Conservation (phyloP, 2,888 invertebrate species). For the Hypercompe scribonia region DNA sequence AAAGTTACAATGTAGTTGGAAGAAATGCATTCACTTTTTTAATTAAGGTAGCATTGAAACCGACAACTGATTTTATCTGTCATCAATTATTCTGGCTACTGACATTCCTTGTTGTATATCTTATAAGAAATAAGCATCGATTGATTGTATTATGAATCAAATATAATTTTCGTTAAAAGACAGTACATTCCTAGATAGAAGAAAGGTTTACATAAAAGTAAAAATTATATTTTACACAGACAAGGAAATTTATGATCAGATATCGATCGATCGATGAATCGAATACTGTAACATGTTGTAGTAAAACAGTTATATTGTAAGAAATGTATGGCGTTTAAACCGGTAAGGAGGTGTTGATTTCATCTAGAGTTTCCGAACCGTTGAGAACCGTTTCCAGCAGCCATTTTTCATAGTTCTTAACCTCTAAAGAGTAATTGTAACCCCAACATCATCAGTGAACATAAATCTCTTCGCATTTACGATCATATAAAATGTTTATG, state of each 20-base stretch:
- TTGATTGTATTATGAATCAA: background rate
- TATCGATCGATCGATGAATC: background rate
- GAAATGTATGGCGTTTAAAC: background rate
- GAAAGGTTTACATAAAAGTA: background rate
- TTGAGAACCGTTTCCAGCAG: background rate
- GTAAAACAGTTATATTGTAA: background rate
- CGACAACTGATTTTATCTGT: constrained; percentile 42
- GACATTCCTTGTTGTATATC: background rate
- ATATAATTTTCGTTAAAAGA: background rate
- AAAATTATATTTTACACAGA: background rate
- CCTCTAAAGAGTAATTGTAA: constrained; percentile 2
- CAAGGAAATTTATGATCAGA: background rate
- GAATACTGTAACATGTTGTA: background rate
- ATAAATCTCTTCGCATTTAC: constrained; percentile 32
- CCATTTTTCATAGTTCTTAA: background rate
- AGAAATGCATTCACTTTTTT: constrained; percentile 41
- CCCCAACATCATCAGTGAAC: constrained; percentile 18
- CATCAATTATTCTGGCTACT: constrained; percentile 34
- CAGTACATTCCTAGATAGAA: background rate
- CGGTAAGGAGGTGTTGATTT: background rate
- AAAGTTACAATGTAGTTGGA: constrained; percentile 36
- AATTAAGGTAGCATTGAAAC: constrained; percentile 21
- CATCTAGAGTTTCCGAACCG: background rate
- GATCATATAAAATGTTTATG: constrained; percentile 30
- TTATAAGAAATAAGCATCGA: background rate